Evolutionary conservation across 2,797 vertebrate genomes (phyloP).

Genomic region (Malurus leucopterus): DNA sequence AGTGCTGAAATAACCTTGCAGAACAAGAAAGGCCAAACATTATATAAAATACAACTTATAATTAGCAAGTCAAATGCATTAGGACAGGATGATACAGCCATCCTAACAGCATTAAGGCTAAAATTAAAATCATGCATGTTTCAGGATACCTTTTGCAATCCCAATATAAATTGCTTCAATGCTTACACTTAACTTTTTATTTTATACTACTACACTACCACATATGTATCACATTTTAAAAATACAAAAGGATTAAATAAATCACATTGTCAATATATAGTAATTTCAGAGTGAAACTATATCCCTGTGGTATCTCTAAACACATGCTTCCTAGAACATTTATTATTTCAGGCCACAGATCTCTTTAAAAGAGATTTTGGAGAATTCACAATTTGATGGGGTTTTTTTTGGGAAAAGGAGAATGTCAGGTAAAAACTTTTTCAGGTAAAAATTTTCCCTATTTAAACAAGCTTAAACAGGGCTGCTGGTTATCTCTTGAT

Average conservation of each 20-base stretch:
- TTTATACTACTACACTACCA: background rate
- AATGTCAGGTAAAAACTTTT: too few species aligned
- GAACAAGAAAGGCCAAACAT: background rate
- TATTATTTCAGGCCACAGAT: background rate
- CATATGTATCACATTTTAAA: background rate
- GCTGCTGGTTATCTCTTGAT: background rate
- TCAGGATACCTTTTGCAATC: background rate
- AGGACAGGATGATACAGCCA: background rate
- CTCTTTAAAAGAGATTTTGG: background rate
- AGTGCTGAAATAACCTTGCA: background rate
- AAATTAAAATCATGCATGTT: background rate
- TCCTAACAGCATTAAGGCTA: background rate
- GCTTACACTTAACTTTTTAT: background rate
- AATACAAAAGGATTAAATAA: background rate
- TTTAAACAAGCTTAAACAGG: background rate
- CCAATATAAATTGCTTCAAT: background rate
- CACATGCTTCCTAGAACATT: background rate
- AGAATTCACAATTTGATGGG: background rate
- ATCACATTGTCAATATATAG: background rate
- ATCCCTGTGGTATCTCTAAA: background rate
- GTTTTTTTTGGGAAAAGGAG: background rate
- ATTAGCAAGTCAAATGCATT: background rate
- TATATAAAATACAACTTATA: background rate
- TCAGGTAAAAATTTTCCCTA: background rate
- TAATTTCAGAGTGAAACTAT: background rate